These are phyloP conservation scores for Proteles cristata DNA, from an alignment of 2,113 vertebrate species.

Conservation along the genomic window DNA sequence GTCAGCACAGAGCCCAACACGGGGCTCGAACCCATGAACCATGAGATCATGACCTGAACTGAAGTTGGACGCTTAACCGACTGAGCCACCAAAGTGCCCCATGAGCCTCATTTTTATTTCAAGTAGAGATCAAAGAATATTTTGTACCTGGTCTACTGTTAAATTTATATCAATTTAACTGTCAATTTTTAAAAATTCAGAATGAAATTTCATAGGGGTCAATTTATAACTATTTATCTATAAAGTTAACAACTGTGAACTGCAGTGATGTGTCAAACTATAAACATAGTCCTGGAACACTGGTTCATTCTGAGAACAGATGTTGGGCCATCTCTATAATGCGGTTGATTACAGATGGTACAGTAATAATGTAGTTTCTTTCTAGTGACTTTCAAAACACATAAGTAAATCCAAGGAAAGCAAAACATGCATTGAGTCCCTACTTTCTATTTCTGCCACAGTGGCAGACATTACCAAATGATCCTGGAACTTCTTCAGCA, in stretches of 20 bases:
- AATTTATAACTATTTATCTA: conserved; percentile 85
- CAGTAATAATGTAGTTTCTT: conserved; percentile 47
- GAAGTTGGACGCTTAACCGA: no score
- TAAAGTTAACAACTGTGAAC: conserved; percentile 80
- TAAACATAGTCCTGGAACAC: conserved; percentile 81
- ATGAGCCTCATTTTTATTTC: background rate
- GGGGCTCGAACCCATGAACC: no score
- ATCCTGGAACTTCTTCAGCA: background rate
- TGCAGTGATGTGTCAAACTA: conserved; percentile 79
- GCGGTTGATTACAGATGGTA: conserved; percentile 12
- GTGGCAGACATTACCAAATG: conserved; percentile 47
- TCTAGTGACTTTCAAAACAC: conserved; percentile 46
- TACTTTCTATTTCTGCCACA: background rate
- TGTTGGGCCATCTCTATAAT: conserved; percentile 55
- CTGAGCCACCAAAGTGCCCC: no score
- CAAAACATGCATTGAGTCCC: background rate
- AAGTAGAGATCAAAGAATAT: conserved; percentile 87
- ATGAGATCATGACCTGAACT: no score
- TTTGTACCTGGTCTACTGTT: conserved; percentile 86
- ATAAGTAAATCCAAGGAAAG: background rate
- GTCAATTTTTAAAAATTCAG: conserved; percentile 86
- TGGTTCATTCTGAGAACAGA: conserved; percentile 81
- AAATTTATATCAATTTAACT: conserved; percentile 87
- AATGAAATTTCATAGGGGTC: conserved; percentile 82
- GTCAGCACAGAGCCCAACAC: no score